Evolutionary conservation across 2,888 invertebrate species (phyloP), one percentile per base, ranked within the genome.

Genomic region (Axea sp.): DNA sequence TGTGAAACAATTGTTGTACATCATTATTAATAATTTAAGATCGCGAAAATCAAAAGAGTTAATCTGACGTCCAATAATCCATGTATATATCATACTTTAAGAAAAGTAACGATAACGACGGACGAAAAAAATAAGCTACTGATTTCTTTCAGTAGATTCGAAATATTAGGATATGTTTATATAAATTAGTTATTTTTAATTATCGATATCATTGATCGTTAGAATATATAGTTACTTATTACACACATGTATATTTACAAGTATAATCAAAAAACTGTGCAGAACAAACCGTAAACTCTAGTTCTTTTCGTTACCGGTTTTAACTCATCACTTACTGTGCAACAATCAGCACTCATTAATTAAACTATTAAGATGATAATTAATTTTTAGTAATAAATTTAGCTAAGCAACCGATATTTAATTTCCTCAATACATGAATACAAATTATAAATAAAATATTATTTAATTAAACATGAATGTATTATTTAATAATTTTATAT

Each of bases 181-280:
- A 85, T 82, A 77, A 65, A 83, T 86, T 85, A 86, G 79, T 86
- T 85, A 83, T 83, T 86, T 85, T 86, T 84, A 81, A 81, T 81
- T 81, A 77, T 81, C 79, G 82, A 78, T 77, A 77, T 79, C 80
- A 80, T 80, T 80, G 81, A 81, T 82, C 80, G 83, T 84, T 86
- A 84, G 83, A 83, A 84, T 82, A 82, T 82, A 80, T 81, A 81
- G 77, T 81, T 78, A 80, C 78, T 83, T 83, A 79, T 81, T 76
- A 77, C 72, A 67, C 71, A 68, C 76, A 75, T 76, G 60, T 73
- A 76, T 78, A 74, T 76, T 75, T 76, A 76, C 64, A 75, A 71
- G 73, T 75, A 77, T 76, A 78, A 76, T 77, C 73, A 73, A 73
- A 72, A 72, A 73, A 55, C 62, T 73, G 67, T 73, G 73, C 67